These are phyloP conservation scores for Vultur gryphus DNA, from an alignment of 2,797 vertebrate species.

Conservation along the genomic window DNA sequence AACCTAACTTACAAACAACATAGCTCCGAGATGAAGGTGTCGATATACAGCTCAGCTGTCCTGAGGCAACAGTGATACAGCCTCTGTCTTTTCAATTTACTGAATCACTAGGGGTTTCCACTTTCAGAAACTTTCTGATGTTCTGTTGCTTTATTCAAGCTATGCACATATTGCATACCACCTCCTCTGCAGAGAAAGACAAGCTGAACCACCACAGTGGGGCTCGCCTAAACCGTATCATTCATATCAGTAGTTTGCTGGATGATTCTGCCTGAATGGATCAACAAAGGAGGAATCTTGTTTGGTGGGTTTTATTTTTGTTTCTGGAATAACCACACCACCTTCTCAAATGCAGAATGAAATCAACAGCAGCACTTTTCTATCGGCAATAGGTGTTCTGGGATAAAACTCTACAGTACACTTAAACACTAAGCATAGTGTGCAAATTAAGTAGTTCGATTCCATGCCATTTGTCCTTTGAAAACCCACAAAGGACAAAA, in stretches of 20 bases:
- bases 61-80: background rate
- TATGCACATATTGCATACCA: background rate
- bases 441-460: background rate
- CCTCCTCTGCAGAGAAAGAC: background rate
- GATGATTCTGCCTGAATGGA: background rate
- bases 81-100: background rate
- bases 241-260: background rate
- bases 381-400: background rate
- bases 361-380: background rate
- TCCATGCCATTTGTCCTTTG: background rate
- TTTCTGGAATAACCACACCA: background rate
- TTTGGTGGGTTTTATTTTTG: background rate
- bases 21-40: background rate
- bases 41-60: background rate
- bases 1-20: background rate
- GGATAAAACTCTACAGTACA: background rate
- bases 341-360: background rate
- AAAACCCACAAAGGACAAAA: background rate
- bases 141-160: background rate
- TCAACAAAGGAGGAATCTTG: background rate
- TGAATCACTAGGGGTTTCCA: background rate
- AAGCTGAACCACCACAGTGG: background rate
- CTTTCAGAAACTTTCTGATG: background rate
- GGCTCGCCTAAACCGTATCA: rapidly evolving
- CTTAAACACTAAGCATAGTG: background rate